These are phyloP conservation scores for Pelobates cultripes DNA, from an alignment of 2,797 vertebrate genomes.

Conservation along the genomic window DNA sequence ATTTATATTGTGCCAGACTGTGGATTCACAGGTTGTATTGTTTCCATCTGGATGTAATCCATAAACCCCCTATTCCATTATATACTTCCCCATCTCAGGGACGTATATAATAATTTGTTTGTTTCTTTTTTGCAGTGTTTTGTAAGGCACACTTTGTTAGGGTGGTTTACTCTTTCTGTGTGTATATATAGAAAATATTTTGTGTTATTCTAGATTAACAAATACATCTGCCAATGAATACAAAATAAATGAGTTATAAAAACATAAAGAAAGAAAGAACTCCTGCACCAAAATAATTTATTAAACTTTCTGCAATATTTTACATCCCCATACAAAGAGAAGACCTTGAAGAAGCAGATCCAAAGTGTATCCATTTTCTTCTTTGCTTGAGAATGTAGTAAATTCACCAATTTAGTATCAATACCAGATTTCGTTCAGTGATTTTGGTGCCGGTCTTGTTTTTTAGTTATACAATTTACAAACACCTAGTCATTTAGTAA, in stretches of 20 bases:
- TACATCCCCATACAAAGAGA: constrained; percentile 55
- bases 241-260: neutral
- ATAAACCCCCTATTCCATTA: no score
- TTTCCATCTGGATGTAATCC: no score
- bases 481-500: constrained; percentile 22
- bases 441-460: constrained; percentile 34
- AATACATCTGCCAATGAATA: no score
- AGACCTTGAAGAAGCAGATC: constrained; percentile 48
- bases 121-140: no score
- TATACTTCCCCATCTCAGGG: no score
- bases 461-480: constrained; percentile 25
- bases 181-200: no score
- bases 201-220: no score
- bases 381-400: constrained; percentile 30
- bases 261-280: constrained; percentile 37
- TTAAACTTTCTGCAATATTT: constrained; percentile 55
- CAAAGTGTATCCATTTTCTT: constrained; percentile 27
- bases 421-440: constrained; percentile 13
- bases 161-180: no score
- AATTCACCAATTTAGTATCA: constrained; percentile 16
- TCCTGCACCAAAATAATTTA: constrained; percentile 57
- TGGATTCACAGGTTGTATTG: no score
- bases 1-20: no score
- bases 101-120: no score
- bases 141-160: no score